A percentile compares a stretch with the other conserved stretches of the same genome.
Evolutionary conservation across 2,797 vertebrate genomes (phyloP).

Genomic region (Anomalospiza imberbis): DNA sequence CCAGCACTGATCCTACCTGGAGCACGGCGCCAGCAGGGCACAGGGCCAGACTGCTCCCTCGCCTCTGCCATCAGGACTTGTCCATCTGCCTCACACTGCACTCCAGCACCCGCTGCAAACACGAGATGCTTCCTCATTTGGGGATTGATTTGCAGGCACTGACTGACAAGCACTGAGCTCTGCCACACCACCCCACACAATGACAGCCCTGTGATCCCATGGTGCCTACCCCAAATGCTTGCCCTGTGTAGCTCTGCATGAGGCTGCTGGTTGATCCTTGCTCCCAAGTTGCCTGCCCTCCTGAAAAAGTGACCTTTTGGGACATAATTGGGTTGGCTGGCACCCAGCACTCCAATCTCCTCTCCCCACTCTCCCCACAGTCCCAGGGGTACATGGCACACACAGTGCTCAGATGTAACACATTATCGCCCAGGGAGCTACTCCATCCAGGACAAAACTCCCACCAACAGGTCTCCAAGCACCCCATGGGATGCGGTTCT

Average conservation of each 20-base stretch:
- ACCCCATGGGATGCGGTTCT: not conserved
- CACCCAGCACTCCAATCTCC: not conserved
- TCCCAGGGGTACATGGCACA: not conserved
- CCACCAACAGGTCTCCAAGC: not conserved
- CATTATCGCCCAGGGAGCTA: not conserved
- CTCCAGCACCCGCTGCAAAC: not conserved
- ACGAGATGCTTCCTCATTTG: constrained; percentile 73
- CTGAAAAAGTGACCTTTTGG: not conserved
- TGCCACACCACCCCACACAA: not conserved
- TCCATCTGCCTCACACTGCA: constrained; percentile 6
- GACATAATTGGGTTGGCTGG: not conserved
- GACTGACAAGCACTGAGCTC: constrained; percentile 57
- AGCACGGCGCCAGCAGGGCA: not conserved
- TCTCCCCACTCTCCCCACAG: rapidly evolving
- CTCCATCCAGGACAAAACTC: not conserved
- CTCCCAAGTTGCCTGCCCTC: rapidly evolving
- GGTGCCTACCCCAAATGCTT: rapidly evolving
- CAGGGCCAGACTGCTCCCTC: constrained; percentile 23
- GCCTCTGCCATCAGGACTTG: constrained; percentile 67
- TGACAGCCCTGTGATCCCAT: not conserved
- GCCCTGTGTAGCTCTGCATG: rapidly evolving
- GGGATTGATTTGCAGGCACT: constrained; percentile 40
- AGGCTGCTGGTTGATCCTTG: not conserved
- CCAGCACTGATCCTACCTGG: constrained; percentile 65
- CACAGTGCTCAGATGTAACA: not conserved